phyloP scores from a whole-genome alignment of 2,797 vertebrate species.

The Hippocampus kuda region DNA sequence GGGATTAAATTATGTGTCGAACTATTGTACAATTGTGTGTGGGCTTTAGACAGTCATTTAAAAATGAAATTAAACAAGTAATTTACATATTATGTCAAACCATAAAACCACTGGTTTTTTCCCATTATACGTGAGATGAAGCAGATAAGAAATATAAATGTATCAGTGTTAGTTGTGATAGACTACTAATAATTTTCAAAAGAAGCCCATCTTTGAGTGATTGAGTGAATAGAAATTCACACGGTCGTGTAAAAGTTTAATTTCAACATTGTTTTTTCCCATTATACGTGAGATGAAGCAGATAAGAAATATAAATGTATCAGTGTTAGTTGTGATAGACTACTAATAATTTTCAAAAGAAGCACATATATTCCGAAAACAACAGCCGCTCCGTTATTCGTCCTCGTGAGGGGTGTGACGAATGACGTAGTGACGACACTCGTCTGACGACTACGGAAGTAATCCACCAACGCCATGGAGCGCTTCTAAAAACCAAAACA shows the following conservation, averaged over 20 bases:
- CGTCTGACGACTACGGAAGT: slow-evolving; percentile 61
- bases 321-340: background rate
- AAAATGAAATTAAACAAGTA: no score
- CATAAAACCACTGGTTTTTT: no score
- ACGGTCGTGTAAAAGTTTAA: no score
- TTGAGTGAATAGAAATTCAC: no score
- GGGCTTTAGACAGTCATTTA: no score
- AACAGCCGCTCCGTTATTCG: background rate
- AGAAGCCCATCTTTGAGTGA: background rate
- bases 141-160: background rate
- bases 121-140: no score
- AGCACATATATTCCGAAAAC: background rate
- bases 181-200: background rate
- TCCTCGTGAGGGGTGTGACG: slow-evolving; percentile 2
- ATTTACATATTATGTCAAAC: no score
- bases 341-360: background rate
- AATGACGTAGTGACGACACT: slow-evolving; percentile 44
- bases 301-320: background rate
- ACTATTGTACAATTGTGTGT: no score
- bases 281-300: no score
- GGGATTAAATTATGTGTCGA: no score
- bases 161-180: background rate
- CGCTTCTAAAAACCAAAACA: slow-evolving; percentile 42
- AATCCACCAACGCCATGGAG: slow-evolving; percentile 1
- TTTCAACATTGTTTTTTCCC: no score